phyloP scores from a whole-genome alignment of 2,113 vertebrate species.

The Meles meles region DNA sequence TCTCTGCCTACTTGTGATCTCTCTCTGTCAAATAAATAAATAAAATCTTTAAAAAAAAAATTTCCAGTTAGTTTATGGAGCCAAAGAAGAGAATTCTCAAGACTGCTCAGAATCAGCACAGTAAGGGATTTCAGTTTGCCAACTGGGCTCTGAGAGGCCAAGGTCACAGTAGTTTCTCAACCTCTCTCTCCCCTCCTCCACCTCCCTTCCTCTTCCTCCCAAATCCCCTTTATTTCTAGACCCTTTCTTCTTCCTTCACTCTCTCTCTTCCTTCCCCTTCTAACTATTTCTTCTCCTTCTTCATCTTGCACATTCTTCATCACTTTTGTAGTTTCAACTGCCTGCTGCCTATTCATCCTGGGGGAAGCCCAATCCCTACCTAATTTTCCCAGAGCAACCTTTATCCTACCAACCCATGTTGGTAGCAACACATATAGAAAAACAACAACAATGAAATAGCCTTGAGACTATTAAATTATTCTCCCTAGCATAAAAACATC shows the following conservation, averaged over 20 bases:
- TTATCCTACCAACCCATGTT: not conserved
- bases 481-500: not conserved
- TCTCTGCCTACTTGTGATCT: no score
- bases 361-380: not conserved
- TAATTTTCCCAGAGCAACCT: not conserved
- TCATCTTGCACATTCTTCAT: not conserved
- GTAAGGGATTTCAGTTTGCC: not conserved
- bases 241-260: not conserved
- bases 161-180: not conserved
- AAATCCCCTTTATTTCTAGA: not conserved
- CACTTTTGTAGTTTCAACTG: not conserved
- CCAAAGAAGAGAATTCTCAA: not conserved
- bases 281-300: not conserved
- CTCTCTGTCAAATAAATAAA: no score
- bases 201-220: rapidly evolving
- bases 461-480: not conserved
- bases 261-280: not conserved
- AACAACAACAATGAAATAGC: not conserved
- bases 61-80: not conserved
- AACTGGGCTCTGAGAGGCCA: not conserved
- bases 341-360: not conserved
- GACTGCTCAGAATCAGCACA: not conserved
- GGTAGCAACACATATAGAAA: not conserved
- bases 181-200: no score
- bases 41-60: no score